A percentile compares a stretch with the other conserved stretches of the same genome.
These are phyloP conservation scores for Crossoptilon crossoptilon DNA, from an alignment of 2,797 vertebrate genomes.

Conservation along the genomic window DNA sequence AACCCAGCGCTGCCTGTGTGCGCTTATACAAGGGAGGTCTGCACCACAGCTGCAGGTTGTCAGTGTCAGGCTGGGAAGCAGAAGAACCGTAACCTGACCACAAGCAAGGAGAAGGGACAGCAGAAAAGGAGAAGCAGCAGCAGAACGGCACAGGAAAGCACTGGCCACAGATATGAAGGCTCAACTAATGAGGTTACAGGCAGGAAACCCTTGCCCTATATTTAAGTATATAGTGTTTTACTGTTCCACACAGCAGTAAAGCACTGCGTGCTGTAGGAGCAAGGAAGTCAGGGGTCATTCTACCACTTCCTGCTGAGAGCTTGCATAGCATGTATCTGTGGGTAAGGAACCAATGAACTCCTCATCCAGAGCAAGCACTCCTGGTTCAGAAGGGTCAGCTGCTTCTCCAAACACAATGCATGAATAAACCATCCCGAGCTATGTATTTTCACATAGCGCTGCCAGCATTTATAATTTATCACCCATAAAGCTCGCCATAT, in stretches of 20 bases:
- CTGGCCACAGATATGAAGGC: neutral
- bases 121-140: neutral
- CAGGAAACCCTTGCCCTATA: neutral
- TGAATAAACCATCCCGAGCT: rapidly evolving
- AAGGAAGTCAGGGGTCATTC: rapidly evolving
- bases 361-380: rapidly evolving
- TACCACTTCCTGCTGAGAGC: neutral
- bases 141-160: neutral
- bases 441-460: rapidly evolving
- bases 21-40: neutral
- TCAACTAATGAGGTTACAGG: neutral
- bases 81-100: neutral
- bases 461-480: neutral
- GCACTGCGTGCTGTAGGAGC: neutral
- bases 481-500: rapidly evolving
- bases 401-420: neutral
- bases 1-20: neutral
- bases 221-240: neutral
- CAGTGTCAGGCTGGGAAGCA: too few relatives aligned
- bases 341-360: rapidly evolving
- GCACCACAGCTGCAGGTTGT: neutral
- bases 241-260: neutral
- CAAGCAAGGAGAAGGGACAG: rapidly evolving
- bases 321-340: rapidly evolving
- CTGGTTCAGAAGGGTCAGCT: rapidly evolving